phyloP scores from a whole-genome alignment of 1,140 invertebrate genomes.

The Drosophila setifemur region DNA sequence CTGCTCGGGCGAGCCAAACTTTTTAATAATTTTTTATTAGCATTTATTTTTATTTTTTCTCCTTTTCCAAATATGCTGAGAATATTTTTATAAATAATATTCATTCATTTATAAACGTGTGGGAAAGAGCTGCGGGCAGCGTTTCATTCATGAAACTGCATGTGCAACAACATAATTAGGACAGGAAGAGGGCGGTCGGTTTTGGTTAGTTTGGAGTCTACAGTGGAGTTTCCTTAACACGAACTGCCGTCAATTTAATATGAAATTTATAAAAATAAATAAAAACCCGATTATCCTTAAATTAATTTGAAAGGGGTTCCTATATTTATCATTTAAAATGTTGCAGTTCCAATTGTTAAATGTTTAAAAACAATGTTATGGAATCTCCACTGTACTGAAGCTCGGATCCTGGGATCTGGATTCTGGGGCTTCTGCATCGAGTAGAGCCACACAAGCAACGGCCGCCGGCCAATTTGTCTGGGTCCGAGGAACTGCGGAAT shows the following conservation, averaged over 20 bases:
- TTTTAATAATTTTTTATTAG: constrained; percentile 20
- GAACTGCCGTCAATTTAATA: neutral
- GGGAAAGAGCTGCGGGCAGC: constrained; percentile 56
- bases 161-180: constrained; percentile 63
- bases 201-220: constrained; percentile 1
- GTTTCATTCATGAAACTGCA: constrained; percentile 71
- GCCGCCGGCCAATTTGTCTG: constrained; percentile 52
- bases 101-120: constrained; percentile 36
- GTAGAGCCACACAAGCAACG: constrained; percentile 59
- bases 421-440: constrained; percentile 22
- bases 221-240: neutral
- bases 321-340: too few relatives aligned
- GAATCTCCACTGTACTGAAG: constrained; percentile 12
- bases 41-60: neutral
- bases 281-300: too few relatives aligned
- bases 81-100: constrained; percentile 27
- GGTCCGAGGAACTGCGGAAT: constrained; percentile 9
- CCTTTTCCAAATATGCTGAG: constrained; percentile 2
- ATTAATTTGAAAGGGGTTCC: too few relatives aligned
- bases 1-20: constrained; percentile 86
- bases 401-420: neutral
- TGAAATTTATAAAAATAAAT: neutral
- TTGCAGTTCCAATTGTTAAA: neutral
- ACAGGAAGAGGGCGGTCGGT: constrained; percentile 65
- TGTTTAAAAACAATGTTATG: neutral